Evolutionary conservation across 2,797 vertebrate genomes (phyloP), one percentile per base, ranked within the genome.

Genomic region (Halcyon smyrnensis): DNA sequence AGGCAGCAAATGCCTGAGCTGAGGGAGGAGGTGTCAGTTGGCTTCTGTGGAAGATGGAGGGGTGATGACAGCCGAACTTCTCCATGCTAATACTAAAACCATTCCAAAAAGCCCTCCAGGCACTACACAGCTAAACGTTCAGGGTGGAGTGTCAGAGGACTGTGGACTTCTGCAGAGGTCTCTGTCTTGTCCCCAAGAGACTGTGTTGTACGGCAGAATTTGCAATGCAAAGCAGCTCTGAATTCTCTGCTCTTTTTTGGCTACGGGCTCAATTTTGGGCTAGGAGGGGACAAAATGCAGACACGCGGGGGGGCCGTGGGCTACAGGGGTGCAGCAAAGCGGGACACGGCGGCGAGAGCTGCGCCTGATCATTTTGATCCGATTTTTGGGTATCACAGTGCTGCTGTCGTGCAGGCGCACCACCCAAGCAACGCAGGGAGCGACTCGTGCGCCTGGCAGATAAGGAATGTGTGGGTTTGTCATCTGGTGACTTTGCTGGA

Each of bases 21-120:
- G 75, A 82, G 68, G 54, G 87, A 90, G 48, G 87, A 95, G 87
- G 76, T 73, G 63, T 79, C 69, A 71, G 62, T 19, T 94, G 93
- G 73, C 74, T 84, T 79, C 87, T 34, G 28, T 41, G 64, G 25
- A 56, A 70, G 68, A 43, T 2, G 23, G 50, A 75, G 68, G 48
- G 74, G 30, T 87, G 86, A 54, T 63, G 79, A 17, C 68, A 88
- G 80, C 90, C 82, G 30, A 93, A 75, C 68, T 14, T 76, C 78
- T 69, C 70, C 36, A 2, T 43, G 45, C 59, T 4, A 4, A 74
- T 56, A 53, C 45, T 68, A 74, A 80, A 56, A 67, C 60, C 51
- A 45, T 70, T 76, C 59, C 62, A 45, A 64, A 84, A 88, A 81
- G 60, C 60, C 18, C 27, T 81, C 37, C 62, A 54, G 69, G 64